These are phyloP conservation scores for Crotophaga sulcirostris DNA, from an alignment of 2,113 vertebrate genomes.

Conservation along the genomic window DNA sequence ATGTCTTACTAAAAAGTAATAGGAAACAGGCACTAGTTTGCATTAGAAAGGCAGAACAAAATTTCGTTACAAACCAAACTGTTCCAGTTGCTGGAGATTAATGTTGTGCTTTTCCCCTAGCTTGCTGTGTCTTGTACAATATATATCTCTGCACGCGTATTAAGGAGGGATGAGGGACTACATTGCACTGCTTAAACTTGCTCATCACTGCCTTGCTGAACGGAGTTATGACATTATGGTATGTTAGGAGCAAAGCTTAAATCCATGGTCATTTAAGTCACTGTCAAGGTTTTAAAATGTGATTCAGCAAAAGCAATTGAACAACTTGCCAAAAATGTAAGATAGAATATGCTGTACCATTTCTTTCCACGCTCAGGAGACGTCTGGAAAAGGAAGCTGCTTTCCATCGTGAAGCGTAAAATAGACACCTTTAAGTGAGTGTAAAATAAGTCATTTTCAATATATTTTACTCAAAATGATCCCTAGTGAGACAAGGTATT, in stretches of 20 bases:
- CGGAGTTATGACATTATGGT: slow-evolving; percentile 34
- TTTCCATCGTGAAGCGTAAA: not conserved
- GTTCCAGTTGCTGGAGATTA: slow-evolving; percentile 62
- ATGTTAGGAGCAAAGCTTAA: slow-evolving; percentile 47
- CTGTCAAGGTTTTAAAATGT: slow-evolving; percentile 56
- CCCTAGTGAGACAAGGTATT: not conserved
- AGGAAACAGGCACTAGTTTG: slow-evolving; percentile 19
- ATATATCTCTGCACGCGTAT: slow-evolving; percentile 55
- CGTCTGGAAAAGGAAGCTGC: not conserved
- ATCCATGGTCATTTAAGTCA: slow-evolving; percentile 58
- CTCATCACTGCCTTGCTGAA: slow-evolving; percentile 47
- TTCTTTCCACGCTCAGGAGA: slow-evolving; percentile 5
- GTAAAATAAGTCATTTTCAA: slow-evolving; percentile 34
- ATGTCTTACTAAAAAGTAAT: not conserved
- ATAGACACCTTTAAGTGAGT: not conserved
- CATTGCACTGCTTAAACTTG: slow-evolving; percentile 14
- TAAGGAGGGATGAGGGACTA: slow-evolving; percentile 40
- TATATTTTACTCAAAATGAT: slow-evolving; percentile 25
- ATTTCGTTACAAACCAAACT: slow-evolving; percentile 38
- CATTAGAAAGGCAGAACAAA: slow-evolving; percentile 38
- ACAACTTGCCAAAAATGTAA: slow-evolving; percentile 44
- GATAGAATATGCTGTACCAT: not conserved
- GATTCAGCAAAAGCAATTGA: slow-evolving; percentile 47
- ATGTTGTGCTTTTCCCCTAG: slow-evolving; percentile 56
- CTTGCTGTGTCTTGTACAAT: slow-evolving; percentile 23